These are phyloP conservation scores for Magallana ariakensis DNA, from an alignment of 1,140 invertebrate genomes.

Conservation along the genomic window DNA sequence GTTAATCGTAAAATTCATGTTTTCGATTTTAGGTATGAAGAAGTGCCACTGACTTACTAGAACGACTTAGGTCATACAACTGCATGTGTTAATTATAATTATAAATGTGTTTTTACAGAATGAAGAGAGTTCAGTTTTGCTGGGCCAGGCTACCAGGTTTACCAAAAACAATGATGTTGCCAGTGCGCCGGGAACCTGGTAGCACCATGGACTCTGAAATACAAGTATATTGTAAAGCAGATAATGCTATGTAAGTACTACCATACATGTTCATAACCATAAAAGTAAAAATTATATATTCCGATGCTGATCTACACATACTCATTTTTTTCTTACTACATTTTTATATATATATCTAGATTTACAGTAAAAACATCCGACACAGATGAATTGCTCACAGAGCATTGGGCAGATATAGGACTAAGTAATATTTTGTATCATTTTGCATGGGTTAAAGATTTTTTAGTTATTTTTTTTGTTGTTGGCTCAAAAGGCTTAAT, in stretches of 20 bases:
- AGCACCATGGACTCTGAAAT: slow-evolving; percentile 9
- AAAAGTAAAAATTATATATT: slow-evolving; percentile 1
- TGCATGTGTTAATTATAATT: slow-evolving; percentile 11
- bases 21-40: slow-evolving; percentile 16
- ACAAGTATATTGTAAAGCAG: slow-evolving; percentile 16
- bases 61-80: slow-evolving; percentile 15
- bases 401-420: slow-evolving; percentile 14
- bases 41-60: slow-evolving; percentile 14
- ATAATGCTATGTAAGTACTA: slow-evolving; percentile 9
- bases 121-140: slow-evolving; percentile 1
- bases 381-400: slow-evolving; percentile 8
- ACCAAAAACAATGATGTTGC: slow-evolving; percentile 8
- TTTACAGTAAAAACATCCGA: slow-evolving; percentile 10
- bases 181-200: slow-evolving; percentile 12
- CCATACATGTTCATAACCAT: slow-evolving; percentile 15
- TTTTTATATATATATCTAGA: slow-evolving; percentile 15
- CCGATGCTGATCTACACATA: not conserved
- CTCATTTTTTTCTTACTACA: slow-evolving; percentile 16
- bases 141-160: slow-evolving; percentile 13
- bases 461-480: slow-evolving; percentile 13
- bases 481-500: slow-evolving; percentile 15
- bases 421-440: slow-evolving; percentile 17
- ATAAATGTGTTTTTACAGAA: slow-evolving; percentile 14
- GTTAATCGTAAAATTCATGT: slow-evolving; percentile 3
- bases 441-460: slow-evolving; percentile 16